phyloP scores from a whole-genome alignment of 2,113 vertebrate species.

The Cynocephalus volans region DNA sequence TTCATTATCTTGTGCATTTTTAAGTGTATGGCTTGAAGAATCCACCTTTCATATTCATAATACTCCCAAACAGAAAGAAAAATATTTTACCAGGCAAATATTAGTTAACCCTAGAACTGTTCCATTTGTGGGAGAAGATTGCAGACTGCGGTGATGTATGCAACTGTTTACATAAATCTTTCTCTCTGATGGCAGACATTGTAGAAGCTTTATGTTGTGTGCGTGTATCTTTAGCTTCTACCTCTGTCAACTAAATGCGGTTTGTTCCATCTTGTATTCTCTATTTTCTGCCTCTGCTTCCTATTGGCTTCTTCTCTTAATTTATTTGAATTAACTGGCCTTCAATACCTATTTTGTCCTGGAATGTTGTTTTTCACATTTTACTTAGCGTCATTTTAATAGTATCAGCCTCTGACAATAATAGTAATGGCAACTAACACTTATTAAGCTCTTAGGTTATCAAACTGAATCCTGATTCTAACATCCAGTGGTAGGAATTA shows the following conservation, averaged over 20 bases:
- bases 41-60: background rate
- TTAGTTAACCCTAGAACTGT: background rate
- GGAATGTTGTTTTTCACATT: background rate
- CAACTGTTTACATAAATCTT: background rate
- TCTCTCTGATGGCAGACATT: background rate
- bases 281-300: background rate
- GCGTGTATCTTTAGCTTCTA: background rate
- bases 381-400: background rate
- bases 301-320: background rate
- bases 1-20: background rate
- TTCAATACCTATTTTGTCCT: background rate
- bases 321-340: background rate
- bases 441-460: background rate
- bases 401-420: background rate
- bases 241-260: background rate
- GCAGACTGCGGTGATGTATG: background rate
- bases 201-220: background rate
- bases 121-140: background rate
- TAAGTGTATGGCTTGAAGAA: background rate
- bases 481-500: background rate
- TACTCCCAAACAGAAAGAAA: background rate
- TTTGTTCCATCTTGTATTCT: background rate
- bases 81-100: background rate
- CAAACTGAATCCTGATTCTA: background rate
- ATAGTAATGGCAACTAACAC: background rate